Base-by-base conservation (phyloP, 2,888 invertebrate genomes). In the Monopis laevigella region DNA sequence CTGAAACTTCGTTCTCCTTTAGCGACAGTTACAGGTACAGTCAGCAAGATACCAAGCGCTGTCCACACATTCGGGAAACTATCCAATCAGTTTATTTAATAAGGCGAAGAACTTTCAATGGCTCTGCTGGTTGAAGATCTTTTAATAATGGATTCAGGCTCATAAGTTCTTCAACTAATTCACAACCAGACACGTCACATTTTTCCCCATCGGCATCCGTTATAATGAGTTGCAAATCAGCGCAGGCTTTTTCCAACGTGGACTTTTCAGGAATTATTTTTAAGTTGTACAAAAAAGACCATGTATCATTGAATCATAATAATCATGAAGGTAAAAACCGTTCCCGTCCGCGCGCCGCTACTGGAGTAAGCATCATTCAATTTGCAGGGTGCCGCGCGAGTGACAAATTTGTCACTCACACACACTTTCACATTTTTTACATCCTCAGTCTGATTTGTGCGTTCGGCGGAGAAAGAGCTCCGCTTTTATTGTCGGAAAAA, bases 61-160 rank as follows among this genome's bases (percentile, higher is more conserved):
- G 26, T 17, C 42, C 42, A 43, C 16, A 45, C 34, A 42, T 45
- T 47, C 35, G 41, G 40, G 28, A 47, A 45, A 43, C 43, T 42
- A 47, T 47, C 43, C 43, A 46, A 41, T 41, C 40, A 42, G 43
- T 45, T 45, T 39, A 12, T 41, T 45, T 43, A 32, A 42, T 45
- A 43, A 39, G 41, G 38, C 34, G 43, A 42, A 46, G 43, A 39
- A 46, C 43, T 45, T 46, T 43, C 40, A 43, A 2, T 43, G 43
- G 45, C 35, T 43, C 45, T 43, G 28, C 46, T 43, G 46, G 45
- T 46, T 34, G 24, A 17, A 40, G 38, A 29, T 42, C 27, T 42
- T 45, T 46, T 43, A 46, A 41, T 43, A 45, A 46, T 45, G 43
- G 41, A 2, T 45, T 46, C 32, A 46, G 39, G 35, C 43, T 43